Conservation (phyloP, 1,140 invertebrate genomes). For the Venturia canescens region DNA sequence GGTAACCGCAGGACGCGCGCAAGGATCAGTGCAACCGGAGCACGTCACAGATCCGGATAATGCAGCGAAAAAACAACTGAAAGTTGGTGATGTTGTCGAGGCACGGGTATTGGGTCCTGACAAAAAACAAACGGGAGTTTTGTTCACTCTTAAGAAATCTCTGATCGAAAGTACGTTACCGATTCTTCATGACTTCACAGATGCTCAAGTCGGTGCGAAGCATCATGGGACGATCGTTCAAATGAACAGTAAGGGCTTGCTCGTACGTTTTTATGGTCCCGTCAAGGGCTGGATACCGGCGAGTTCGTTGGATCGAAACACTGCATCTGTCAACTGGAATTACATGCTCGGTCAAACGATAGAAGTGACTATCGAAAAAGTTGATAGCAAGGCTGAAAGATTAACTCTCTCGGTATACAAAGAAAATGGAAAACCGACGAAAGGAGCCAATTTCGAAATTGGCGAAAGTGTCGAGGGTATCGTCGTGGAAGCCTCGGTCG, state of each 20-base stretch:
- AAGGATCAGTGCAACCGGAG: slow-evolving; percentile 67
- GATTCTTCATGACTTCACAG: slow-evolving; percentile 72
- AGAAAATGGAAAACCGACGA: slow-evolving; percentile 38
- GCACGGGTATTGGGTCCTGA: slow-evolving; percentile 77
- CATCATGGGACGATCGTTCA: slow-evolving; percentile 79
- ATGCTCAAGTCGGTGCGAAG: slow-evolving; percentile 74
- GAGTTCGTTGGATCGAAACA: slow-evolving; percentile 75
- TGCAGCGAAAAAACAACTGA: slow-evolving; percentile 63
- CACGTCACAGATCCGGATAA: slow-evolving; percentile 59
- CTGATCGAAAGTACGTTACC: slow-evolving; percentile 76
- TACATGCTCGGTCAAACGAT: slow-evolving; percentile 82
- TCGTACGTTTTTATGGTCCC: slow-evolving; percentile 80
- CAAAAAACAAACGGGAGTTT: slow-evolving; percentile 66
- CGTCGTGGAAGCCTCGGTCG: slow-evolving; percentile 60
- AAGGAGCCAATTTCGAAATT: slow-evolving; percentile 56
- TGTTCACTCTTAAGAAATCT: slow-evolving; percentile 79
- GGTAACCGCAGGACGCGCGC: slow-evolving; percentile 67
- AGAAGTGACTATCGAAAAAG: slow-evolving; percentile 71
- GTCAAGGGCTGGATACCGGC: slow-evolving; percentile 79
- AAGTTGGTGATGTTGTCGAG: slow-evolving; percentile 74
- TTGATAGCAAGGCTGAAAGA: slow-evolving; percentile 69
- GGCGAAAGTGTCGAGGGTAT: slow-evolving; percentile 66
- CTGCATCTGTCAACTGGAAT: slow-evolving; percentile 69
- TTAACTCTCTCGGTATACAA: slow-evolving; percentile 71
- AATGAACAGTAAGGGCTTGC: slow-evolving; percentile 73